phyloP scores from a whole-genome alignment of 2,888 invertebrate species.

The Physocephala rufipes region DNA sequence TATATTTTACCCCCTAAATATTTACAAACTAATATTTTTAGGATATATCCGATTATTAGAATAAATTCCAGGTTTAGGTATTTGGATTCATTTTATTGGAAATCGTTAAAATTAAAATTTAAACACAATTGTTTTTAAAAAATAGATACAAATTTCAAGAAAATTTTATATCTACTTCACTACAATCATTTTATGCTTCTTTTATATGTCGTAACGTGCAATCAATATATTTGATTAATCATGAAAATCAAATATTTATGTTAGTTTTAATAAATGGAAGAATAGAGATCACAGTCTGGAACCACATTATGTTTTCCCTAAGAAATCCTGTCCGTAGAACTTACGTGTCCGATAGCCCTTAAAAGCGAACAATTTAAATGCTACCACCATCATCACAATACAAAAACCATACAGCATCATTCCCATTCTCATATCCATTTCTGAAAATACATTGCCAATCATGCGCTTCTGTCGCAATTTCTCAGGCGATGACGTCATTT shows the following conservation, averaged over 20 bases:
- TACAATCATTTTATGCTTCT: background rate
- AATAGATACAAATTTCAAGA: background rate
- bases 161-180: background rate
- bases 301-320: slow-evolving; percentile 74
- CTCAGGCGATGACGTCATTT: slow-evolving; percentile 52
- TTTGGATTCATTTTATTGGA: no score
- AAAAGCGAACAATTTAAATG: slow-evolving; percentile 78
- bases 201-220: no score
- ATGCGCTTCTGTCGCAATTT: slow-evolving; percentile 59
- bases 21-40: no score
- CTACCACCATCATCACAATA: slow-evolving; percentile 77
- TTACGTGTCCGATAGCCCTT: slow-evolving; percentile 75
- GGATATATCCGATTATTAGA: no score
- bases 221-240: no score
- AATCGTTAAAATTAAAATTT: no score
- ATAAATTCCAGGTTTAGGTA: no score
- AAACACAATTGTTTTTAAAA: no score
- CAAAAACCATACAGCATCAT: slow-evolving; percentile 79
- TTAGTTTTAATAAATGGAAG: slow-evolving; percentile 11
- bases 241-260: background rate
- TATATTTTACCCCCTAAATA: no score
- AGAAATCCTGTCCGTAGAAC: slow-evolving; percentile 74
- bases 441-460: slow-evolving; percentile 61
- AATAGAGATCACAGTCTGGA: background rate
- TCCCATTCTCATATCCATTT: slow-evolving; percentile 78